Percentiles rank a stretch among this genome's conserved stretches.
Evolutionary conservation across 2,888 invertebrate species (phyloP).

Genomic region (Drosophila atripex): DNA sequence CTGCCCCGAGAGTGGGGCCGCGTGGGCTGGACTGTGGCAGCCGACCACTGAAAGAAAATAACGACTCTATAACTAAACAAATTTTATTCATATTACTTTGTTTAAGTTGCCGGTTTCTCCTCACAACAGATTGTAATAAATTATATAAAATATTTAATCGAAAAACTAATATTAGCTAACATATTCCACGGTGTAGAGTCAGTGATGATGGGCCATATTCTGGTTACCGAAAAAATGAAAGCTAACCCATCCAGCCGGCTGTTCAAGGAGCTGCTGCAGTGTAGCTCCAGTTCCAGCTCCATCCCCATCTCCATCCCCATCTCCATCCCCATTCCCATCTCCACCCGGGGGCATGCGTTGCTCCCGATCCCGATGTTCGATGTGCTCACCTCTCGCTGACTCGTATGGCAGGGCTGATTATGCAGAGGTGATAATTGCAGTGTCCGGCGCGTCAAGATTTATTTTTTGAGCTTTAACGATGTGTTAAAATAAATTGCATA

Average conservation of each 20-base stretch:
- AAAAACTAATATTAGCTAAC: not conserved
- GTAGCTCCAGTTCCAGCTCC: not conserved
- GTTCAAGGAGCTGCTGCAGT: slow-evolving; percentile 46
- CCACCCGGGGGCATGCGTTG: slow-evolving; percentile 70
- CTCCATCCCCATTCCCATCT: slow-evolving; percentile 39
- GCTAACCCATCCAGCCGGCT: slow-evolving; percentile 66
- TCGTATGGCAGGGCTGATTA: slow-evolving; percentile 58
- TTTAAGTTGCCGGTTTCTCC: too few relatives aligned
- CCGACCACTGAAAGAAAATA: not conserved
- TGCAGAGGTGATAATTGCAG: slow-evolving; percentile 83
- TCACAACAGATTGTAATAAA: too few relatives aligned
- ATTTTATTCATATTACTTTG: too few relatives aligned
- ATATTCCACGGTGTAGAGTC: slow-evolving; percentile 6
- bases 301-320: slow-evolving; percentile 28
- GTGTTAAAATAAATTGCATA: slow-evolving; percentile 83
- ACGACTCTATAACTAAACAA: not conserved
- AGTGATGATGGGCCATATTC: slow-evolving; percentile 7
- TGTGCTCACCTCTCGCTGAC: slow-evolving; percentile 54
- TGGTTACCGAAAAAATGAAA: slow-evolving; percentile 63
- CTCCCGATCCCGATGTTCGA: slow-evolving; percentile 76
- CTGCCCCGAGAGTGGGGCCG: slow-evolving; percentile 45
- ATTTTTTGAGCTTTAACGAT: slow-evolving; percentile 81
- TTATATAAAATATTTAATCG: too few relatives aligned
- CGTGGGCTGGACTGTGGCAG: slow-evolving; percentile 61
- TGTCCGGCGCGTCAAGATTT: slow-evolving; percentile 81